These are phyloP conservation scores for Apamea crenata DNA, from an alignment of 2,888 invertebrate genomes.

Conservation along the genomic window DNA sequence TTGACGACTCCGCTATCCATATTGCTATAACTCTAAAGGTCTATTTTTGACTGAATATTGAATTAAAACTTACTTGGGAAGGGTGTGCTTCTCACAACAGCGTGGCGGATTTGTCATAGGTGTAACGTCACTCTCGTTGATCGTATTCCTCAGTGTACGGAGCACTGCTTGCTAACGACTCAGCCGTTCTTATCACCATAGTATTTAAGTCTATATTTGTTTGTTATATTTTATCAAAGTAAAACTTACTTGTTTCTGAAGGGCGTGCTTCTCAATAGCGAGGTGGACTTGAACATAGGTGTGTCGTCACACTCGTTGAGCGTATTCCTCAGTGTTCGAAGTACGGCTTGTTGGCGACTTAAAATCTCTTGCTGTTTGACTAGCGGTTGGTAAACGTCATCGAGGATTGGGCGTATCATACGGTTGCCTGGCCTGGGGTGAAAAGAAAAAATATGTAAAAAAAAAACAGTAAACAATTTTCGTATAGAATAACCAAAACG, in stretches of 20 bases:
- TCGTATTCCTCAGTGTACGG: constrained; percentile 79
- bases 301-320: constrained; percentile 81
- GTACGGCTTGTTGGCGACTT: constrained; percentile 89
- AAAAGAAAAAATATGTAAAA: not conserved
- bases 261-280: constrained; percentile 83
- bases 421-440: constrained; percentile 78
- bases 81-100: constrained; percentile 83
- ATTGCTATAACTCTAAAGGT: not conserved
- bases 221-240: not conserved
- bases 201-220: constrained; percentile 3
- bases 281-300: constrained; percentile 80
- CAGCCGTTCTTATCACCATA: not conserved
- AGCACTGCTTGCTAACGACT: constrained; percentile 90
- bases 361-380: constrained; percentile 93
- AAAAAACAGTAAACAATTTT: not conserved
- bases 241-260: constrained; percentile 78
- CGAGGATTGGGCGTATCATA: constrained; percentile 93
- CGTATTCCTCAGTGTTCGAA: constrained; percentile 81
- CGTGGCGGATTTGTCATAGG: constrained; percentile 79
- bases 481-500: not conserved
- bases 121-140: constrained; percentile 80
- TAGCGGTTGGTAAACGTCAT: constrained; percentile 95
- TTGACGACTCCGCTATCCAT: constrained; percentile 73
- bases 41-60: not conserved
- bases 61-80: constrained; percentile 75